A percentile compares a stretch with the other conserved stretches of the same genome.
These are phyloP conservation scores for Parnassius smintheus DNA, from an alignment of 2,888 invertebrate species.

Conservation along the genomic window DNA sequence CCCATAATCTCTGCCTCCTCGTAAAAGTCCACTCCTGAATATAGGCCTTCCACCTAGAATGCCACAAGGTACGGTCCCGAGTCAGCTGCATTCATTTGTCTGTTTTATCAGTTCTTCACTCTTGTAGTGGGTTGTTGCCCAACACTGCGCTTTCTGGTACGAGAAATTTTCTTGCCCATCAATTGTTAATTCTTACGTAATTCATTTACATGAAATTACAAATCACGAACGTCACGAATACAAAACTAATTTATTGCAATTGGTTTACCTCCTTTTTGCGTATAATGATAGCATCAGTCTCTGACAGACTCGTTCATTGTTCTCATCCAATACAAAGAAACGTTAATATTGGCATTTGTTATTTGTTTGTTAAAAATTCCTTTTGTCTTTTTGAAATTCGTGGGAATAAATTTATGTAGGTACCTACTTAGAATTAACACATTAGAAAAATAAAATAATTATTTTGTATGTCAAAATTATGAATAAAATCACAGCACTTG, in stretches of 20 bases:
- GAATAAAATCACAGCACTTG: no score
- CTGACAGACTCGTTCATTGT: conserved; percentile 9
- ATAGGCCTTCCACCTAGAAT: no score
- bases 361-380: conserved; percentile 8
- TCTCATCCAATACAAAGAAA: conserved; percentile 6
- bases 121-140: no score
- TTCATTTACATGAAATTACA: neutral
- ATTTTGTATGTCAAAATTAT: no score
- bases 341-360: conserved; percentile 6
- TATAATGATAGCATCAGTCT: conserved; percentile 2
- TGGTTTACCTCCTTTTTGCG: neutral
- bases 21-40: no score
- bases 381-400: conserved; percentile 10
- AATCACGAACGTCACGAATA: neutral
- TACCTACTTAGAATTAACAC: neutral
- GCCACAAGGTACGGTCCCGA: no score
- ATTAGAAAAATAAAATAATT: neutral
- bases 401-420: conserved; percentile 2
- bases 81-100: no score
- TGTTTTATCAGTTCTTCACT: no score
- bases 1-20: no score
- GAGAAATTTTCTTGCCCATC: no score
- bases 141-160: no score
- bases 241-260: conserved; percentile 3
- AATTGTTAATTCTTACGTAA: no score